phyloP scores from a whole-genome alignment of 2,888 invertebrate species.

The Nomada flava region DNA sequence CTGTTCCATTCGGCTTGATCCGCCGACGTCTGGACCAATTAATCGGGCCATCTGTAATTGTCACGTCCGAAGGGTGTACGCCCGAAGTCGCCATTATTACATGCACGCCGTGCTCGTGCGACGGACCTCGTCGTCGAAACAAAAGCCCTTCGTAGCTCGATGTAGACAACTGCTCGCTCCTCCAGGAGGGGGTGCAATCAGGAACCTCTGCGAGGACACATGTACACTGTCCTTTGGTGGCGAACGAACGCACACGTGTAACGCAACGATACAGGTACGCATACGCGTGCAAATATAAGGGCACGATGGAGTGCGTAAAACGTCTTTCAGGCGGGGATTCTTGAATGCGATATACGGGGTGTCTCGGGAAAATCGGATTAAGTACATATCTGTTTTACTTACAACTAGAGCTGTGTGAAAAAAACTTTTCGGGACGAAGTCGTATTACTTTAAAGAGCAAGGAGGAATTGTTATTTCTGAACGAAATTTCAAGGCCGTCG shows the following conservation, averaged over 20 bases:
- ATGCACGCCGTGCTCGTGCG: constrained; percentile 11
- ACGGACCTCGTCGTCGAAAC: constrained; percentile 46
- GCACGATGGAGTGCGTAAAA: constrained; percentile 8
- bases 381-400: too few species aligned
- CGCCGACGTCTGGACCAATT: constrained; percentile 23
- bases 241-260: background rate
- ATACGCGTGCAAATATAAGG: background rate
- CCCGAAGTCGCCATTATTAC: constrained; percentile 45
- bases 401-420: too few species aligned
- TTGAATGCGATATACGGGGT: too few species aligned
- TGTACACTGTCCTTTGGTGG: constrained; percentile 1
- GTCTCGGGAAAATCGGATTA: too few species aligned
- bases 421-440: too few species aligned
- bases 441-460: too few species aligned
- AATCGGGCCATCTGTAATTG: constrained; percentile 46
- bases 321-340: constrained; percentile 29
- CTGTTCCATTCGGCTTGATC: constrained; percentile 30
- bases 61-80: constrained; percentile 24
- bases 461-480: too few species aligned
- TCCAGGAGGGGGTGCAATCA: constrained; percentile 47
- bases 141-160: constrained; percentile 46
- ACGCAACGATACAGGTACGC: background rate
- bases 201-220: constrained; percentile 44
- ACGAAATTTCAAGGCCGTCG: too few species aligned
- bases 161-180: constrained; percentile 38